Percentiles rank a stretch among this genome's conserved stretches.
phyloP scores from a whole-genome alignment of 2,113 vertebrate species.

The Tinamus guttatus region DNA sequence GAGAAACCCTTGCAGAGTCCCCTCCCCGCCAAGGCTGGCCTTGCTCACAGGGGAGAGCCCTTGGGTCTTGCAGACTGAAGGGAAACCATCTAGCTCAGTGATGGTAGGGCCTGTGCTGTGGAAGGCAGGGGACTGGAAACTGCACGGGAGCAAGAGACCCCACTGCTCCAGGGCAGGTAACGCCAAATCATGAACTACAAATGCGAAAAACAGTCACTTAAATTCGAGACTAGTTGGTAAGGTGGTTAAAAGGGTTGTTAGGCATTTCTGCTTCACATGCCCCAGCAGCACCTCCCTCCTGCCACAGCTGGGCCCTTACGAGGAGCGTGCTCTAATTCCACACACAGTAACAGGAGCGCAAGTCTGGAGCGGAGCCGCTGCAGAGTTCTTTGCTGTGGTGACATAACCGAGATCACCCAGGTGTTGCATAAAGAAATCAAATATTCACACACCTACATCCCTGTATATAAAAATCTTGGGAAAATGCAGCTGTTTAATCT shows the following conservation, averaged over 20 bases:
- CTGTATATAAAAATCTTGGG: background rate
- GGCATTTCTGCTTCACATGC: background rate
- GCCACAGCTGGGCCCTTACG: background rate
- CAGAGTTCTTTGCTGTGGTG: background rate
- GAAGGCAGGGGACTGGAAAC: constrained; percentile 7
- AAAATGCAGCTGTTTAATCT: background rate
- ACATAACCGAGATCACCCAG: background rate
- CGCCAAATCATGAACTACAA: background rate
- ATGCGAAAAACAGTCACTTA: background rate
- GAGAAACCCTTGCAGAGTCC: background rate
- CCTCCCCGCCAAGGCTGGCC: background rate
- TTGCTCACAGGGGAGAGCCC: background rate
- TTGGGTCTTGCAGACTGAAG: background rate
- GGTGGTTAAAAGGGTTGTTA: background rate
- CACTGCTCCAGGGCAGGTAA: background rate
- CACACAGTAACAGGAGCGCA: background rate
- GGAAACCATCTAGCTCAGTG: background rate
- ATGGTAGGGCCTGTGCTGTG: background rate
- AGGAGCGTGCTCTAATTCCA: background rate
- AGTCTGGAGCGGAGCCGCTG: background rate
- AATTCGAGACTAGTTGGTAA: constrained; percentile 4
- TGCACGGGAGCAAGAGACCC: constrained; percentile 3
- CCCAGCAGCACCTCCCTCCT: background rate
- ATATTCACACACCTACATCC: background rate
- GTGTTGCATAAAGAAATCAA: background rate